Evolutionary conservation across 2,113 vertebrate genomes (phyloP).

Genomic region (Leptobrachium ailaonicum): DNA sequence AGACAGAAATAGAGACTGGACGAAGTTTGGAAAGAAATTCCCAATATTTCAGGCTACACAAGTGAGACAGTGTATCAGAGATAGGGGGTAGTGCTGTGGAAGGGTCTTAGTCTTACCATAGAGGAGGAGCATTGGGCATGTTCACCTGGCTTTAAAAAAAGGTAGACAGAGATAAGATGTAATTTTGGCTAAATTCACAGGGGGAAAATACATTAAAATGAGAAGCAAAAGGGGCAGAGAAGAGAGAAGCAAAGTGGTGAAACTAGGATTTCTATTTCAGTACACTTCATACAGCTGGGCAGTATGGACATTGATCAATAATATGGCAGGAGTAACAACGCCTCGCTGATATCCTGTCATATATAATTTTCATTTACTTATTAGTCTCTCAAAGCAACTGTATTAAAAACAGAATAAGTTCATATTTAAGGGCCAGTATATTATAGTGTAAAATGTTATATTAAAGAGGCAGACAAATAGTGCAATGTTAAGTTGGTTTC

Average conservation of each 20-base stretch:
- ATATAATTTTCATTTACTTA: neutral
- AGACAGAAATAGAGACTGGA: conserved; percentile 56
- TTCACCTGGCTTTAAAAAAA: conserved; percentile 99
- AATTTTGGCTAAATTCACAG: conserved; percentile 63
- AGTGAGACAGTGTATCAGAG: conserved; percentile 65
- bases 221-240: conserved; percentile 61
- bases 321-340: neutral
- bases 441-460: too few species aligned
- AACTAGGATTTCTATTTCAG: neutral
- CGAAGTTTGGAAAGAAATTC: conserved; percentile 64
- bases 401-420: too few species aligned
- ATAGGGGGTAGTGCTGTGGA: conserved; percentile 71
- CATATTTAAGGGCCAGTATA: too few species aligned
- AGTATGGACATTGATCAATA: neutral
- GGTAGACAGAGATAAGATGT: conserved; percentile 97
- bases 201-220: conserved; percentile 55
- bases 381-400: too few species aligned
- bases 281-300: conserved; percentile 1
- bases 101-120: conserved; percentile 92
- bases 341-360: neutral
- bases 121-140: conserved; percentile 93
- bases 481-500: too few species aligned
- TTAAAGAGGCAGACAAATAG: too few species aligned
- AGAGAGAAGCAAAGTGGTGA: conserved; percentile 48
- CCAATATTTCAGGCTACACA: conserved; percentile 53